Base-by-base conservation (phyloP, 2,888 invertebrate genomes). In the Ennomos fuscantarius region DNA sequence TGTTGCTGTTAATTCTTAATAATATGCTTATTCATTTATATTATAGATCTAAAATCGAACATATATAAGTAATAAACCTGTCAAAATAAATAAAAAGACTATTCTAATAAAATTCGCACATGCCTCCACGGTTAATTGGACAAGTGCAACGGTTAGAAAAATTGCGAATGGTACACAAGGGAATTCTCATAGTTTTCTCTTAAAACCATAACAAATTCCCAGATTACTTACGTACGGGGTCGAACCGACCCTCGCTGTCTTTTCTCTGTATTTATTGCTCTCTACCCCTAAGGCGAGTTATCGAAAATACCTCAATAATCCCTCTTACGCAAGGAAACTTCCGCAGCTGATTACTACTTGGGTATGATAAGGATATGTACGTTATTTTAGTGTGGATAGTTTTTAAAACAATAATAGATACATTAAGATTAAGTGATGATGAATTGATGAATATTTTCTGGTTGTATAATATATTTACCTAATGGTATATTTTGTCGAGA, bases 151-250 rank as follows among this genome's bases (percentile, higher is more conserved):
- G 48, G 51, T 55, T 43, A 60, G 65, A 69, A 76, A 82, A 79
- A 79, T 77, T 81, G 74, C 75, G 67, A 76, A 87, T 83, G 63
- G 73, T 71, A 78, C 91, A 78, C 89, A 60, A 55, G 90, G 84
- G 90, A 84, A 73, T 78, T 75, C 76, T 74, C 71, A 74, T 79
- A 81, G 84, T 84, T 84, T 83, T 84, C 84, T 81, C 81, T 59
- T 87, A 84, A 87, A 88, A 87, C 88, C 89, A 86, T 89, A 89
- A 88, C 89, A 87, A 91, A 91, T 91, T 89, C 81, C 84, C 84
- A 86, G 86, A 91, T 89, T 86, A 88, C 84, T 82, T 73, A 76
- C 77, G 76, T 73, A 69, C 72, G 72, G 75, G 73, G 70, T 68
- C 69, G 55, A 72, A 70, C 67, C 73, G 71, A 76, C 74, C 80